Percentiles rank a stretch among this genome's conserved stretches.
phyloP scores from a whole-genome alignment of 2,888 invertebrate genomes.

The Portevinia maculata region DNA sequence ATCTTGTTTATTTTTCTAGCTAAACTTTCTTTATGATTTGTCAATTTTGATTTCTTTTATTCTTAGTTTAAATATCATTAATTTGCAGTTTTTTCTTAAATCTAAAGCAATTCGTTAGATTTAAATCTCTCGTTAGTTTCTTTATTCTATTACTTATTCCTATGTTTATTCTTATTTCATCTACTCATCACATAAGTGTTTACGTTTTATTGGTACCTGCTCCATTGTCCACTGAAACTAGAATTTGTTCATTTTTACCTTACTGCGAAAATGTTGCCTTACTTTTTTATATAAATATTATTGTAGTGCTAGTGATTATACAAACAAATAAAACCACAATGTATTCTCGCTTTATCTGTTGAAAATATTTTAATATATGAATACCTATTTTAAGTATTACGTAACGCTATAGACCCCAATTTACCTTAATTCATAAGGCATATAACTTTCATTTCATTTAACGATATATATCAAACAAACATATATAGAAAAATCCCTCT shows the following conservation, averaged over 20 bases:
- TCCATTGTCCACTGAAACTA: constrained; percentile 57
- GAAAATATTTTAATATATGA: constrained; percentile 35
- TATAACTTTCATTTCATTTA: constrained; percentile 53
- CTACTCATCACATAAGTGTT: constrained; percentile 51
- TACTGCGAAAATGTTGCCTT: constrained; percentile 56
- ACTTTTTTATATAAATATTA: constrained; percentile 60
- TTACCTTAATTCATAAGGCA: constrained; percentile 34
- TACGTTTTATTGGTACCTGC: constrained; percentile 60
- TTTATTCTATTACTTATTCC: constrained; percentile 18
- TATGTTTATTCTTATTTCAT: constrained; percentile 26
- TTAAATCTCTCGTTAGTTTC: constrained; percentile 26
- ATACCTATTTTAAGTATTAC: constrained; percentile 20
- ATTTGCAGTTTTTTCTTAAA: not conserved
- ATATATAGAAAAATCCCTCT: constrained; percentile 18
- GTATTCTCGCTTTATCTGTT: constrained; percentile 62
- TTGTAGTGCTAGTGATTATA: constrained; percentile 77
- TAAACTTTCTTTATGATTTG: not conserved
- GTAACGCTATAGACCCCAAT: constrained; percentile 45
- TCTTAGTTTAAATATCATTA: constrained; percentile 4
- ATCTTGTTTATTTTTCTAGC: not conserved
- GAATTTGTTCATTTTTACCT: constrained; percentile 60
- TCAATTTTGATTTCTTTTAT: no score
- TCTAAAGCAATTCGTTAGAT: not conserved
- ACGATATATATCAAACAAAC: constrained; percentile 3
- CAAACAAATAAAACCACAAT: constrained; percentile 25